phyloP scores from a whole-genome alignment of 2,113 vertebrate species.

The Siniperca knerii region DNA sequence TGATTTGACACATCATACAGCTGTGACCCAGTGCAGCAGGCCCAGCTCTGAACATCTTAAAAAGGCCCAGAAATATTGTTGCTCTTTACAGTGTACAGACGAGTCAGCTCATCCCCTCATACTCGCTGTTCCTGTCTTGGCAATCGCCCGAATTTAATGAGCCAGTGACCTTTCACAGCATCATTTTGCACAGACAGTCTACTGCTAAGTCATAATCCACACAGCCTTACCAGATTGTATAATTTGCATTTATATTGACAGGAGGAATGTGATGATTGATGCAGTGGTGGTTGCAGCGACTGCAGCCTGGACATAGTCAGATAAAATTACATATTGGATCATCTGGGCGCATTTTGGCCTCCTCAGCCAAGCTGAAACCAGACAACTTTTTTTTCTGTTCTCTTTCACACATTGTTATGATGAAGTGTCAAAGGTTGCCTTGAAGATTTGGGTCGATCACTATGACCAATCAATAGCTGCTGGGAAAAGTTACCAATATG shows the following conservation, averaged over 20 bases:
- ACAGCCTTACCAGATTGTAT: conserved; percentile 39
- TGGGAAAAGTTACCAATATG: conserved; percentile 19
- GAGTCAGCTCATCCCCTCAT: conserved; percentile 33
- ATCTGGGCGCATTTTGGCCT: conserved; percentile 45
- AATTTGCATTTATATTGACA: conserved; percentile 80
- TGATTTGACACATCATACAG: conserved; percentile 24
- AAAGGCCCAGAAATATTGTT: conserved; percentile 1
- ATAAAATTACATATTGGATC: conserved; percentile 60
- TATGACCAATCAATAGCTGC: conserved; percentile 33
- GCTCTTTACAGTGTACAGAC: conserved; percentile 40
- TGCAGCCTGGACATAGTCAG: conserved; percentile 40
- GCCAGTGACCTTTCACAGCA: conserved; percentile 63
- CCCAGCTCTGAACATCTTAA: conserved; percentile 16
- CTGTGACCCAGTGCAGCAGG: conserved; percentile 8
- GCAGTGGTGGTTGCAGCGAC: conserved; percentile 24
- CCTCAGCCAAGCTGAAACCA: conserved; percentile 6
- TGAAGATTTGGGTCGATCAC: conserved; percentile 36
- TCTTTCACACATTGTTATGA: conserved; percentile 19
- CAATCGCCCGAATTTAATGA: conserved; percentile 52
- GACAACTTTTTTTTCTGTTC: not conserved
- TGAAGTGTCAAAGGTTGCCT: conserved; percentile 13
- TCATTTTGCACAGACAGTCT: conserved; percentile 42
- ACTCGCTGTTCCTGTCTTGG: conserved; percentile 5
- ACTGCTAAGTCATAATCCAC: conserved; percentile 52
- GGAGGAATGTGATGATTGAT: conserved; percentile 51